Percentiles rank a stretch among this genome's conserved stretches.
Conservation (phyloP, 2,888 invertebrate genomes). For the Nymphalis polychloros region DNA sequence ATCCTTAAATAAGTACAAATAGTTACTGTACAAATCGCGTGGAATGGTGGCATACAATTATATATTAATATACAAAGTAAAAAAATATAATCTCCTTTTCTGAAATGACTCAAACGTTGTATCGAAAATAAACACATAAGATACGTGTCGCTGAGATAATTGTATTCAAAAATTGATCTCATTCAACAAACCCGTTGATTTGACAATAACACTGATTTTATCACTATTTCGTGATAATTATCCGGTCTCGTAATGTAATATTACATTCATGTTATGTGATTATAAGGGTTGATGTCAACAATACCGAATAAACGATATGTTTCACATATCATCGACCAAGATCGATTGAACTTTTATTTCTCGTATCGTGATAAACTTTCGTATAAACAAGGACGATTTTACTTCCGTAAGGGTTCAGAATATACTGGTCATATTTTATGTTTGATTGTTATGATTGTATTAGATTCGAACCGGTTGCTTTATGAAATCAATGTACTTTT, state of each 20-base stretch:
- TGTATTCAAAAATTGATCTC: too few relatives aligned
- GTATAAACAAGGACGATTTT: neutral
- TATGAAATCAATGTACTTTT: constrained; percentile 12
- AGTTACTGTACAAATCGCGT: too few relatives aligned
- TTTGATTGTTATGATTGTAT: constrained; percentile 21
- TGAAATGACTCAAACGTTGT: too few relatives aligned
- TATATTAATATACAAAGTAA: too few relatives aligned
- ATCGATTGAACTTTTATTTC: constrained; percentile 1
- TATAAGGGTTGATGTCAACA: constrained; percentile 12
- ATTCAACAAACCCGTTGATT: neutral
- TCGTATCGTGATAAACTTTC: neutral
- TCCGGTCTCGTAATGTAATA: neutral
- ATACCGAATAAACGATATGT: constrained; percentile 13
- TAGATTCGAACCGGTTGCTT: constrained; percentile 13
- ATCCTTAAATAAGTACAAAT: too few relatives aligned
- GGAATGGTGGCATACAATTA: too few relatives aligned
- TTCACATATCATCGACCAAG: constrained; percentile 8
- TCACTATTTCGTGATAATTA: neutral
- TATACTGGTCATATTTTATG: constrained; percentile 11
- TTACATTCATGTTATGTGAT: constrained; percentile 13
- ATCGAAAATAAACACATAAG: too few relatives aligned
- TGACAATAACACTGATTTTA: neutral
- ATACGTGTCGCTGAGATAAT: too few relatives aligned
- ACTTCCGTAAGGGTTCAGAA: neutral
- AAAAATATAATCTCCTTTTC: too few relatives aligned